Percentiles rank a stretch among this genome's conserved stretches.
Evolutionary conservation across 2,113 vertebrate genomes (phyloP).

Genomic region (Chionomys nivalis): DNA sequence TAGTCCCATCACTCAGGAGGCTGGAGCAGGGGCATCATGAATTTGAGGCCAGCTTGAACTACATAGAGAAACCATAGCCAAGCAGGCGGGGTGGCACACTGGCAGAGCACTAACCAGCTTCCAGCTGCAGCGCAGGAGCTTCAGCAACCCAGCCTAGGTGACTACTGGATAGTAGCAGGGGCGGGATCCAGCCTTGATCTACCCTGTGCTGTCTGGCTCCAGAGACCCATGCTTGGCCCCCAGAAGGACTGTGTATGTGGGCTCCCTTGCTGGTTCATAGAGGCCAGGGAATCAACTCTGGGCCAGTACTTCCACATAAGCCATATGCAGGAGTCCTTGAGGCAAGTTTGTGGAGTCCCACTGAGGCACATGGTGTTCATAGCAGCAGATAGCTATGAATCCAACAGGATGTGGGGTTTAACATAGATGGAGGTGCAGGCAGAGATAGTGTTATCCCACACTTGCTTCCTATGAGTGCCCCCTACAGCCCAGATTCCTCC

Average conservation of each 20-base stretch:
- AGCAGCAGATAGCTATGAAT: neutral
- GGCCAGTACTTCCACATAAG: fast-evolving
- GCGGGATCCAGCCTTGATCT: neutral
- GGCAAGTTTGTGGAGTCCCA: neutral
- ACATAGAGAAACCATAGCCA: neutral
- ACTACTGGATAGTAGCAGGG: neutral
- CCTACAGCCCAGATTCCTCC: neutral
- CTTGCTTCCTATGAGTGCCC: neutral
- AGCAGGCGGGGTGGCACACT: fast-evolving
- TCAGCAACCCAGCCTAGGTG: neutral
- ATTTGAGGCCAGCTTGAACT: neutral
- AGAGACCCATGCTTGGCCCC: neutral
- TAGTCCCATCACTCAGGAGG: neutral
- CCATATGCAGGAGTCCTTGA: neutral
- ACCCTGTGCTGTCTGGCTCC: neutral
- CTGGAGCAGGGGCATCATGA: neutral
- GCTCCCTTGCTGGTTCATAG: neutral
- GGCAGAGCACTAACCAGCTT: fast-evolving
- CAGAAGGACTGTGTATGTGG: neutral
- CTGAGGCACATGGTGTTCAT: fast-evolving
- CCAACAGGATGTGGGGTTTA: neutral
- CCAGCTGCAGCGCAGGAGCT: fast-evolving
- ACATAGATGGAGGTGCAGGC: neutral
- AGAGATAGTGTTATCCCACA: neutral
- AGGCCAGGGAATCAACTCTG: fast-evolving